Base-by-base conservation (phyloP, 2,113 vertebrate species). In the zebrafish (Danio rerio) region DNA sequence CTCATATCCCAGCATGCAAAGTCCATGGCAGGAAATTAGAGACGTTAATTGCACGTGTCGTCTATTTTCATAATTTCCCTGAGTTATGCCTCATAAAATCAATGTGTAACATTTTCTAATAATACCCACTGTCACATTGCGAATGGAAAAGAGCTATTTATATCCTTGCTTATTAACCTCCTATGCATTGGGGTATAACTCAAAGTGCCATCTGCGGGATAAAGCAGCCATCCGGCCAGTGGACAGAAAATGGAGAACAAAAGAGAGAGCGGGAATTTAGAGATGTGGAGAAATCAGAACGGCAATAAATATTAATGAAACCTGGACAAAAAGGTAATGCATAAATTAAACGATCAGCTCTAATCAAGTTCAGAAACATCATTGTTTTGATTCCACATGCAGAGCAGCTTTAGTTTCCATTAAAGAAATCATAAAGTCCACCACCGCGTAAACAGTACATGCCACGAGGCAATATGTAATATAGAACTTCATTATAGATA, bases 81-180 rank as follows among this genome's bases (percentile, higher is more conserved):
- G 86, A 90, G 83, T 87, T 90, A 89, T 78, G 85, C 62, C 55
- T 86, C 86, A 88, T 89, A 87, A 89, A 86, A 88, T 84, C 84
- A 84, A 58, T 65, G 58, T 78, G 83, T 84, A 86, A 85, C 75
- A 77, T 42, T 76, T 59, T 50, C 66, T 89, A 86, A 89, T 89
- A 91, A 89, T 88, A 89, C 87, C 88, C 85, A 45, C 50, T 84
- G 90, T 85, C 88, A 61, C 71, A 84, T 88, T 86, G 83, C 82
- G 91, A 92, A 92, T 90, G 84, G 89, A 90, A 90, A 84, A 75
- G 80, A 81, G 87, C 71, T 86, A 91, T 90, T 91, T 89, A 90
- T 87, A 80, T 56, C 75, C 82, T 20, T n/a, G 80, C 86, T 84
- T 89, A 91, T 91, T 92, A 91, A 92, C 92, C 91, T 91, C 69